Conservation (phyloP, 2,888 invertebrate genomes). For the Dasypogon diadema region DNA sequence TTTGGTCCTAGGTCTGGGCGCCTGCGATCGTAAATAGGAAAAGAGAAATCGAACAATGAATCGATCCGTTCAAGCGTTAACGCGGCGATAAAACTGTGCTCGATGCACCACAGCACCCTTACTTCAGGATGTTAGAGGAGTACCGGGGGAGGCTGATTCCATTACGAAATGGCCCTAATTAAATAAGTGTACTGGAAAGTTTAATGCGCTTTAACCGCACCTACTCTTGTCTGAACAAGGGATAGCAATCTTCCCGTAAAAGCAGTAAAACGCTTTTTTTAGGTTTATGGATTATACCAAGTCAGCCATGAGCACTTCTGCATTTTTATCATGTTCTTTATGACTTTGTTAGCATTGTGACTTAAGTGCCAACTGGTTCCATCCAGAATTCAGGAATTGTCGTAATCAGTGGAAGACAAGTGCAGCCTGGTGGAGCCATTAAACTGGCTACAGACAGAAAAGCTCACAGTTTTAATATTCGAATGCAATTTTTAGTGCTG, state of each 20-base stretch:
- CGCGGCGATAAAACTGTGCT: slow-evolving; percentile 39
- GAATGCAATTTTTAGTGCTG: too few relatives aligned
- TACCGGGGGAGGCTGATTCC: background rate
- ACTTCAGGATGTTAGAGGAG: background rate
- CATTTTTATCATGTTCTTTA: slow-evolving; percentile 4
- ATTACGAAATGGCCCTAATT: slow-evolving; percentile 17
- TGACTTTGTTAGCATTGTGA: background rate
- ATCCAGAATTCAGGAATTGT: too few relatives aligned
- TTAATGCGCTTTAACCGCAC: slow-evolving; percentile 24
- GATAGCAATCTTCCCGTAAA: background rate
- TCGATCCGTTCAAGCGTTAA: slow-evolving; percentile 41
- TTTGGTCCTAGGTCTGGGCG: background rate
- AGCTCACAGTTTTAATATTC: too few relatives aligned
- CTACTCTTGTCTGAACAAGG: background rate
- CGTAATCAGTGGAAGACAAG: too few relatives aligned
- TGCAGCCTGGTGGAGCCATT: too few relatives aligned
- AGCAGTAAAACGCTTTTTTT: slow-evolving; percentile 3
- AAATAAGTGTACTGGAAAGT: slow-evolving; percentile 44
- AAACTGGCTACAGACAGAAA: too few relatives aligned
- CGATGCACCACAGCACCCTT: background rate
- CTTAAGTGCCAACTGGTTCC: background rate
- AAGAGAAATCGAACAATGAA: slow-evolving; percentile 39
- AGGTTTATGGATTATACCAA: slow-evolving; percentile 5
- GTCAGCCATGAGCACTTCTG: background rate
- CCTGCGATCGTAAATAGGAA: background rate